Base-by-base conservation (phyloP, 1,140 invertebrate genomes). In the Pogonus chalceus region DNA sequence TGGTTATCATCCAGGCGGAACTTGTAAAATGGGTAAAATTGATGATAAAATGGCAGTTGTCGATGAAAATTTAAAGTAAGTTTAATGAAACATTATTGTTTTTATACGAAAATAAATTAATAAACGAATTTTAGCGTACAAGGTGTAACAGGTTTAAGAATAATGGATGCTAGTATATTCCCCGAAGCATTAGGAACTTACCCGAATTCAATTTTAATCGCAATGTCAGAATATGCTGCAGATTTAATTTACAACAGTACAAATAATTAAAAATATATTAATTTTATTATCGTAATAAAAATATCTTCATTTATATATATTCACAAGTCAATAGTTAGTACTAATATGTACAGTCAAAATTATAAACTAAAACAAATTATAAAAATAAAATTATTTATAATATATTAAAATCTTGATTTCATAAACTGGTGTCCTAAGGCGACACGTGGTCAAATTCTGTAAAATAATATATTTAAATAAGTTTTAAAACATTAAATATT, bases 111-210 rank as follows among this genome's bases (percentile, higher is more conserved):
- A 48, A 47, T 49, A 2, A 26, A 52, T 52, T 52, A 49, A 20
- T 57, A 37, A 49, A 31, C 47, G 18, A 60, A 55, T 65, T 65
- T 49, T 55, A 87, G 85, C 57, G 81, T 88, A 0, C 74, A 72
- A 58, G 76, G 78, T 0, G 67, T 85, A 0, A 63, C 70, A 2
- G 74, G 78, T 24, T 59, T 89, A 2, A 71, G 85, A 24, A 74
- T 88, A 54, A 76, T 83, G 26, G 86, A 88, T 60, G 81, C 82
- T 10, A 88, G 85, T 61, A 71, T 87, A 9, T 59, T 89, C 24
- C 86, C 87, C 0, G 70, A 77, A 0, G 81, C 82, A 0, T 67
- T 84, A 23, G 83, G 82, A 0, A 77, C 83, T 4, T 79, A 77
- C 53, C 84, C 84, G 0, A 85, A 87, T 64, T 83, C 83, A 1